Conservation (phyloP, 2,888 invertebrate species). For the Clitarchus hookeri region DNA sequence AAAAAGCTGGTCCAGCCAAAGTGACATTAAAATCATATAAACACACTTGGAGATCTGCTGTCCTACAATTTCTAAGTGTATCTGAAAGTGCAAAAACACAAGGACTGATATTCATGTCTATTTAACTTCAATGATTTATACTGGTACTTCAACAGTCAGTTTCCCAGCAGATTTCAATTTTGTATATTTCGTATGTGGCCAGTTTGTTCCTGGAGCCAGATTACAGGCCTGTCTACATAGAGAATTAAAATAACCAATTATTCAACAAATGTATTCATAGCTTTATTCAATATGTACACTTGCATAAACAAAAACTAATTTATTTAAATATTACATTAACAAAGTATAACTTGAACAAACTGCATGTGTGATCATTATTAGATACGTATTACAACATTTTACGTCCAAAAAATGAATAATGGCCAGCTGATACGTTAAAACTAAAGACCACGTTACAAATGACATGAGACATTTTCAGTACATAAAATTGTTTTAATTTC, state of each 20-base stretch:
- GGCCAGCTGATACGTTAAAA: not conserved
- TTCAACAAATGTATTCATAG: conserved; percentile 14
- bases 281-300: conserved; percentile 10
- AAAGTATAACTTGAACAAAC: not conserved
- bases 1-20: no score
- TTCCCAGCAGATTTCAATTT: no score
- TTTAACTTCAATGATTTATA: no score
- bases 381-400: not conserved
- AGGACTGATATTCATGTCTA: no score
- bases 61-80: no score
- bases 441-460: not conserved
- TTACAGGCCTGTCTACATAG: no score
- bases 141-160: no score
- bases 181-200: no score
- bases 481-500: not conserved
- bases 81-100: no score
- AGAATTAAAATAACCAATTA: not conserved
- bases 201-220: no score
- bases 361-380: not conserved
- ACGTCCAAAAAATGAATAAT: not conserved
- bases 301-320: not conserved
- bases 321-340: conserved; percentile 6
- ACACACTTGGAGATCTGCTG: no score
- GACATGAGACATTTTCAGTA: not conserved
- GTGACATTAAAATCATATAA: no score